Evolutionary conservation across 2,888 invertebrate genomes (phyloP), one percentile per base, ranked within the genome.

Genomic region (Heliconius aoede): DNA sequence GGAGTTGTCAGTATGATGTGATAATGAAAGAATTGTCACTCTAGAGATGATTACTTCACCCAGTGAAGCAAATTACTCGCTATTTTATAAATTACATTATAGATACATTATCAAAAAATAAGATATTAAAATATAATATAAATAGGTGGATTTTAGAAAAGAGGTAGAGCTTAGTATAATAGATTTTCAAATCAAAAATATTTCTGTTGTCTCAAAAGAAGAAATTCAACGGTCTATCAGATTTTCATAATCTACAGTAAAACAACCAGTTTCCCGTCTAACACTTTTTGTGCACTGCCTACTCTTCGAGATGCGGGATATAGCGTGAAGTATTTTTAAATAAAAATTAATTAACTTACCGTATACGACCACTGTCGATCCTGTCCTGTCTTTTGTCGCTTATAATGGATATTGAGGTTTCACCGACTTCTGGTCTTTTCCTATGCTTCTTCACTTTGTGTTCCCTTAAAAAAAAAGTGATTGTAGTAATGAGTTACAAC

Each of bases 331-430:
- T 18, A 46, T 46, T 46, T 46, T 46, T 46, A 46, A 58, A 58
- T 58, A 58, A 24, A 60, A 24, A 60, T n/a, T n/a, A n/a, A n/a
- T n/a, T 9, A n/a, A 11, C 79, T 77, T 28, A 92, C 93, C 93
- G 89, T 76, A 91, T 93, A 51, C 89, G 85, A 0, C 90, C 90
- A 0, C 86, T 88, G 2, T 91, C 91, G 3, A 85, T 86, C 51
- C 88, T 81, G 78, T 91, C 91, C 51, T 91, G 92, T 78, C 86
- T 86, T 68, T 84, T 86, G 62, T 91, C 93, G 68, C 91, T 92
- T 81, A 93, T 94, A 55, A 94, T 90, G 0, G 94, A 89, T 77
- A 94, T 88, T 0, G 93, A 90, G 0, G 93, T 91, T 78, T 94
- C 92, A 0, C 87, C 89, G 0, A 82, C 81, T n/a, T 91, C 91